Conservation (phyloP, 2,888 invertebrate species). For the Platerodrilus igneus region DNA sequence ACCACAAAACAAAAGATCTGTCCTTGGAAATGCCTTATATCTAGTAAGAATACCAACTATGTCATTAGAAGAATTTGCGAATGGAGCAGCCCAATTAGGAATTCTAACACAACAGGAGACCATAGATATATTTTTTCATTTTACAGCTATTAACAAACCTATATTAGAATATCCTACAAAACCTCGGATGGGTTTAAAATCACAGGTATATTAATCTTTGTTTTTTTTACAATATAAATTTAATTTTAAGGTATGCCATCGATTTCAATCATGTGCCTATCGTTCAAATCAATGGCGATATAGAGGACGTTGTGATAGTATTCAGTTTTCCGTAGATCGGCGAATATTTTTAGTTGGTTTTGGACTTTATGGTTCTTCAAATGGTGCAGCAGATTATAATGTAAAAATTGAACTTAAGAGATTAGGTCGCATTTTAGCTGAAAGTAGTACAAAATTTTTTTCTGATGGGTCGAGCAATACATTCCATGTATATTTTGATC, state of each 20-base stretch:
- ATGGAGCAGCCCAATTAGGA: slow-evolving; percentile 89
- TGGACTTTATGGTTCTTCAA: slow-evolving; percentile 93
- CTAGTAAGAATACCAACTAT: slow-evolving; percentile 91
- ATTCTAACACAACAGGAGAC: slow-evolving; percentile 90
- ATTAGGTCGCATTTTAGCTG: slow-evolving; percentile 81
- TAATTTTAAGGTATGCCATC: slow-evolving; percentile 74
- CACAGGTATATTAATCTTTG: slow-evolving; percentile 64
- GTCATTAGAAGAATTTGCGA: slow-evolving; percentile 90
- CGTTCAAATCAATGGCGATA: slow-evolving; percentile 97
- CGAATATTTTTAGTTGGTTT: slow-evolving; percentile 94
- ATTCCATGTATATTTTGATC: slow-evolving; percentile 83
- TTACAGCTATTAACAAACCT: slow-evolving; percentile 86
- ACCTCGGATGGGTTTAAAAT: slow-evolving; percentile 80
- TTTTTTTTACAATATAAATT: slow-evolving; percentile 9
- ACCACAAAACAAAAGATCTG: slow-evolving; percentile 71
- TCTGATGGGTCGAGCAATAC: slow-evolving; percentile 96
- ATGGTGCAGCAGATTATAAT: slow-evolving; percentile 91
- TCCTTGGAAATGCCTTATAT: slow-evolving; percentile 74
- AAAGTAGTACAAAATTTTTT: slow-evolving; percentile 90
- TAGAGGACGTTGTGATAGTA: slow-evolving; percentile 91
- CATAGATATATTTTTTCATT: slow-evolving; percentile 91
- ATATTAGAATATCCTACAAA: slow-evolving; percentile 76
- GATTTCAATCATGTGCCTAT: slow-evolving; percentile 95
- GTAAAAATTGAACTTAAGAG: slow-evolving; percentile 92
- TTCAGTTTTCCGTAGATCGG: slow-evolving; percentile 93